A percentile compares a stretch with the other conserved stretches of the same genome.
phyloP scores from a whole-genome alignment of 2,888 invertebrate species.

The Trachelus troglodyta region DNA sequence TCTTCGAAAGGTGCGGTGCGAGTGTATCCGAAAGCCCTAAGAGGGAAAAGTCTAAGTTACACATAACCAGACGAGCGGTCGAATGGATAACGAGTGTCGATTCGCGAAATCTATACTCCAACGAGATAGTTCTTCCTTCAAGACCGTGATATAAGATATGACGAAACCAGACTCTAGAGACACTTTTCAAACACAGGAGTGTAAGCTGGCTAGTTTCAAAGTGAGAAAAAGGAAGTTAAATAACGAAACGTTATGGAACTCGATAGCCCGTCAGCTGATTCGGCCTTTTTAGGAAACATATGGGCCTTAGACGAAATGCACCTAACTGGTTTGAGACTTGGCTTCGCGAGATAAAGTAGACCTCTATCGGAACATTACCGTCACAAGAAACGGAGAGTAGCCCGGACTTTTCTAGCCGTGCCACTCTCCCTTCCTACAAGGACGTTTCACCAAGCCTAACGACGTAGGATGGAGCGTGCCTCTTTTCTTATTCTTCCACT shows the following conservation, averaged over 20 bases:
- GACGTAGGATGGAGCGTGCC: background rate
- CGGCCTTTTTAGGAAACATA: conserved; percentile 48
- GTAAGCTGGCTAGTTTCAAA: background rate
- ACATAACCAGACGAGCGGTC: background rate
- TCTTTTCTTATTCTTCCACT: conserved; percentile 22
- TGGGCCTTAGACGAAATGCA: conserved; percentile 47
- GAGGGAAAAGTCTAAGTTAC: background rate
- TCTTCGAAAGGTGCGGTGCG: background rate
- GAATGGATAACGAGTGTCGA: background rate
- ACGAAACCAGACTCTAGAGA: background rate
- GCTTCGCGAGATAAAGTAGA: conserved; percentile 14
- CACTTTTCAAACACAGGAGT: background rate
- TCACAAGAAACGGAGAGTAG: conserved; percentile 46
- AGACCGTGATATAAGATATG: background rate
- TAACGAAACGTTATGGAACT: conserved; percentile 7
- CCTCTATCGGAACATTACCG: conserved; percentile 40
- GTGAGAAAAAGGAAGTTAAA: background rate
- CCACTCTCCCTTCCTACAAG: conserved; percentile 2
- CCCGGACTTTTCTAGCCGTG: conserved; percentile 18
- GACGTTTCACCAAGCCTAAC: background rate
- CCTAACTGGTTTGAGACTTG: conserved; percentile 39
- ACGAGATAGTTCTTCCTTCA: background rate
- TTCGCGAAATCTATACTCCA: background rate
- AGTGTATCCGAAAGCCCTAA: background rate
- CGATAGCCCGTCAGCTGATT: conserved; percentile 44